Percentiles rank a stretch among this genome's conserved stretches.
These are phyloP conservation scores for Anseranas semipalmata DNA, from an alignment of 2,113 vertebrate genomes.

Conservation along the genomic window DNA sequence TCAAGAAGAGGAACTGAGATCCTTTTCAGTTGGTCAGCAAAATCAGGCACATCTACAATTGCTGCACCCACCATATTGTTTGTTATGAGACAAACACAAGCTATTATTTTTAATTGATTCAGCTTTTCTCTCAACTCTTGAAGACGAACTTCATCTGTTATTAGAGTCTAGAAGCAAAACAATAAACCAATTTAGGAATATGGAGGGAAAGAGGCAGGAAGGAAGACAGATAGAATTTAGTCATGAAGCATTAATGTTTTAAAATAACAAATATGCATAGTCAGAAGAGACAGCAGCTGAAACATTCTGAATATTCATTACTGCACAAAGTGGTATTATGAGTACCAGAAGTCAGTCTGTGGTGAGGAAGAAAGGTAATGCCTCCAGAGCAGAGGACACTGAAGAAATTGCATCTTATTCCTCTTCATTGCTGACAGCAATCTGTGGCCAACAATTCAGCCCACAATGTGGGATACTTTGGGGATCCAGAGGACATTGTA, in stretches of 20 bases:
- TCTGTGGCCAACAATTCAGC: not conserved
- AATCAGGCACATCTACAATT: slow-evolving; percentile 79
- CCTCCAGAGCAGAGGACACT: not conserved
- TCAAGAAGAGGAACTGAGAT: slow-evolving; percentile 87
- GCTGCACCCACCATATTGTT: slow-evolving; percentile 84
- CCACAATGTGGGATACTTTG: fast-evolving
- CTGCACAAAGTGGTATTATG: not conserved
- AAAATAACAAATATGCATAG: not conserved
- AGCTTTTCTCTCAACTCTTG: slow-evolving; percentile 86
- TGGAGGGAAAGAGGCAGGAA: not conserved
- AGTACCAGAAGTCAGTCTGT: not conserved
- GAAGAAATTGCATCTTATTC: not conserved
- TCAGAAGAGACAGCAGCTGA: not conserved
- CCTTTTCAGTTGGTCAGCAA: slow-evolving; percentile 85
- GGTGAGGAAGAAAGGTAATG: not conserved
- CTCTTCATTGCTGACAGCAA: not conserved
- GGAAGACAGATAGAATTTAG: not conserved
- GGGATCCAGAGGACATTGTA: not conserved
- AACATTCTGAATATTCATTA: not conserved
- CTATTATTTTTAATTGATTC: slow-evolving; percentile 82
- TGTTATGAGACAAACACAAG: slow-evolving; percentile 88
- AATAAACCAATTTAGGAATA: not conserved
- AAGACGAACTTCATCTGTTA: slow-evolving; percentile 88
- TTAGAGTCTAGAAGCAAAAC: slow-evolving; percentile 82
- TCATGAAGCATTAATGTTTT: not conserved